Evolutionary conservation across 2,888 invertebrate genomes (phyloP).

Genomic region (Dryobota labecula): DNA sequence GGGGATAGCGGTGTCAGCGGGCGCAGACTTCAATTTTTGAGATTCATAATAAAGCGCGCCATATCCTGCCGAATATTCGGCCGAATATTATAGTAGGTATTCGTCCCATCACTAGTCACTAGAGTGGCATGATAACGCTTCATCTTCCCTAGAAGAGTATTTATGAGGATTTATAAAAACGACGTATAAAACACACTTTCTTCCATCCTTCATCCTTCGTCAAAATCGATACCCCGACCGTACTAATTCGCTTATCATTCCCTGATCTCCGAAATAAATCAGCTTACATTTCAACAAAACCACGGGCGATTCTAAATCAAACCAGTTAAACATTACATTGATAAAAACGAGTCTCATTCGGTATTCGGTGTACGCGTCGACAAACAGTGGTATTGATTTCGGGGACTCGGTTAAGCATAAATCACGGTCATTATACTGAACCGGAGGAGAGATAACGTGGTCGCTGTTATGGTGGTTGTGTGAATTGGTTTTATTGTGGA

Average conservation of each 20-base stretch:
- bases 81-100: no score
- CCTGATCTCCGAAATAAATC: constrained; percentile 45
- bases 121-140: background rate
- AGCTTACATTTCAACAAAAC: constrained; percentile 35
- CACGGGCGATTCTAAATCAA: constrained; percentile 44
- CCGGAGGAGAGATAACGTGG: constrained; percentile 39
- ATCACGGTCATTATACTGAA: constrained; percentile 59
- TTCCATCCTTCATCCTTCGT: background rate
- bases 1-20: no score
- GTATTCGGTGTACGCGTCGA: constrained; percentile 49
- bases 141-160: background rate
- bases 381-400: constrained; percentile 62
- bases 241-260: constrained; percentile 34
- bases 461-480: constrained; percentile 11
- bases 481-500: constrained; percentile 16
- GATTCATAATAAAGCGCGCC: no score
- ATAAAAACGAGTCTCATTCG: constrained; percentile 55
- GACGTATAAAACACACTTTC: background rate
- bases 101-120: no score
- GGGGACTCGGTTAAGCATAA: constrained; percentile 42
- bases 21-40: no score
- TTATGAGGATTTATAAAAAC: background rate
- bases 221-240: constrained; percentile 18
- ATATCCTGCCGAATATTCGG: no score
- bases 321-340: constrained; percentile 44